Conservation (phyloP, 2,797 vertebrate species). For the Lagocephalus sceleratus region DNA sequence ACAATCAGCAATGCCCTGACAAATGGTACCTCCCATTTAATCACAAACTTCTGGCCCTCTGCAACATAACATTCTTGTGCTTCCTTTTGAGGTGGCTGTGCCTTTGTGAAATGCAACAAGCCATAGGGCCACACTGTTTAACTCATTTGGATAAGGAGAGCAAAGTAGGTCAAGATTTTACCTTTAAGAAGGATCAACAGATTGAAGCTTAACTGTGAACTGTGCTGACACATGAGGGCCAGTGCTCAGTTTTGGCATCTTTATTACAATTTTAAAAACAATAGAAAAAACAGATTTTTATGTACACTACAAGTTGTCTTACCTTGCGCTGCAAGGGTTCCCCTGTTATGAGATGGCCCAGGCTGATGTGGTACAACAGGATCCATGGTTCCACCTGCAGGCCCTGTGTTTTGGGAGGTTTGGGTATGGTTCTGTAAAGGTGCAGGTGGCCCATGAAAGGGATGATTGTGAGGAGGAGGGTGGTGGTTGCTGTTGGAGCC, state of each 20-base stretch:
- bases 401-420: slow-evolving; percentile 61
- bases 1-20: slow-evolving; percentile 50
- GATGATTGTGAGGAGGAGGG: slow-evolving; percentile 71
- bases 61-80: slow-evolving; percentile 59
- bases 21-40: slow-evolving; percentile 65
- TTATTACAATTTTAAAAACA: slow-evolving; percentile 14
- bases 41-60: slow-evolving; percentile 64
- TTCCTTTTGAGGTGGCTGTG: slow-evolving; percentile 43
- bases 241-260: slow-evolving; percentile 50
- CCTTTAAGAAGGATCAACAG: slow-evolving; percentile 68
- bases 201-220: slow-evolving; percentile 53
- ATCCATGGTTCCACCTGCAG: slow-evolving; percentile 66
- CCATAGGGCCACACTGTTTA: slow-evolving; percentile 34
- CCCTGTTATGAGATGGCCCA: slow-evolving; percentile 82
- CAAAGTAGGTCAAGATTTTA: slow-evolving; percentile 69
- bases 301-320: slow-evolving; percentile 31
- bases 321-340: slow-evolving; percentile 80
- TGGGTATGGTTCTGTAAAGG: slow-evolving; percentile 68
- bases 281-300: slow-evolving; percentile 6
- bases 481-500: slow-evolving; percentile 64
- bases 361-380: slow-evolving; percentile 84
- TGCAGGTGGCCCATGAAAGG: slow-evolving; percentile 71
- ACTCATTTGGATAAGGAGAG: slow-evolving; percentile 51
- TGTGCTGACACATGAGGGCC: slow-evolving; percentile 33
- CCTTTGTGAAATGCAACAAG: slow-evolving; percentile 56